Base-by-base conservation (phyloP, 1,140 invertebrate genomes). In the Euwallacea similis region DNA sequence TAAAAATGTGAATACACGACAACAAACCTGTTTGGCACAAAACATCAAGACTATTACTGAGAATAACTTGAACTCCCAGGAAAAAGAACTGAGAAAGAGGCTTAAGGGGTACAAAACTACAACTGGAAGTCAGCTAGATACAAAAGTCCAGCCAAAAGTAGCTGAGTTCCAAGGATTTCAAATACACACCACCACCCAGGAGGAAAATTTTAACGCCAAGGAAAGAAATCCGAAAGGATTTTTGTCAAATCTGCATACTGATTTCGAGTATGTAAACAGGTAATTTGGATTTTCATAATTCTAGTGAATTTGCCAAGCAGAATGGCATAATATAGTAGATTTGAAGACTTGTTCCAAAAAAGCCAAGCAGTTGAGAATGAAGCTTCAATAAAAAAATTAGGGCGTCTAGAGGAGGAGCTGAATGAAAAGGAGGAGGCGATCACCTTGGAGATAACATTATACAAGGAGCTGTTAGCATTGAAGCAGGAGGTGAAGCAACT, bases 401-500 rank as follows among this genome's bases (percentile, higher is more conserved):
- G 76, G 42, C 64, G 73, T 16, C 41, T 86, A 15, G 85, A 87
- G 61, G 77, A 80, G 42, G 79, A 83, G 60, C 75, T 86, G 2
- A 78, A 72, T 16, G 77, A 73, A 0, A 86, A 86, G 76, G 84
- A 86, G 74, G 81, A 84, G 70, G 85, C 86, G 76, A 84, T 86
- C 42, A 82, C 77, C 13, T 82, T 84, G 56, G 80, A 86, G 10
- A 78, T 85, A 72, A 74, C 78, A 56, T 76, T 87, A n/a, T 85
- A 83, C 66, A 83, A 83, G 69, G 84, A 86, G 76, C 84, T 86
- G 8, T 71, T 81, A 67, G 66, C 75, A 8, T 71, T 86, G 56
- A 86, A 85, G 65, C 79, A 83, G 33, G 83, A 86, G 75, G 81
- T 86, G 64, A 82, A 79, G 73, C 55, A 76, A 21, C 50, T 84